These are phyloP conservation scores for Leptarthrus brevirostris DNA, from an alignment of 2,888 invertebrate species.

Conservation along the genomic window DNA sequence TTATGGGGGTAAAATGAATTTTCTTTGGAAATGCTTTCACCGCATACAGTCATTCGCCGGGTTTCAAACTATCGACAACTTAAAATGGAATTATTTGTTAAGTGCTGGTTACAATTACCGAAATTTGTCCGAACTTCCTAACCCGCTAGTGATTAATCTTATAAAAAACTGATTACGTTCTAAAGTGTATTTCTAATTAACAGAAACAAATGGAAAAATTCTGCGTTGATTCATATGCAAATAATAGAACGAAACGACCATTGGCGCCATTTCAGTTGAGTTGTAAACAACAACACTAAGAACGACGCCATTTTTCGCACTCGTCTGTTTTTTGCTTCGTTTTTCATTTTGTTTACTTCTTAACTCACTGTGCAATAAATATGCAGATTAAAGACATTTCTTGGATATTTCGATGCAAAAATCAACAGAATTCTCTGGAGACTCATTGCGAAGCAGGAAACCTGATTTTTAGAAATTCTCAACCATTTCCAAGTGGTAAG, in stretches of 20 bases:
- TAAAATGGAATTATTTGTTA: background rate
- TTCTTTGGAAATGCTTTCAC: conserved; percentile 13
- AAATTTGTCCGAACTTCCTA: background rate
- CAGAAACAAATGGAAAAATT: conserved; percentile 1
- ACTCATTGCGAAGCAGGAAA: conserved; percentile 17
- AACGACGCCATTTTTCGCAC: conserved; percentile 37
- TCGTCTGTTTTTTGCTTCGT: background rate
- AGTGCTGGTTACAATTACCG: background rate
- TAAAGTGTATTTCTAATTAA: too few relatives aligned
- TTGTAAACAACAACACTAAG: conserved; percentile 25
- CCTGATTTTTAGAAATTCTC: conserved; percentile 19
- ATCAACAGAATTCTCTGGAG: conserved; percentile 15
- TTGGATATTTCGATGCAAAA: conserved; percentile 43
- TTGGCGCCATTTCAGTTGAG: conserved; percentile 42
- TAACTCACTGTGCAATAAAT: conserved; percentile 39
- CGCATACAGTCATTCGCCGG: conserved; percentile 37
- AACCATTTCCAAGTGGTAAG: conserved; percentile 21
- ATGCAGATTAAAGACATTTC: conserved; percentile 40
- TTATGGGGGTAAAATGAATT: conserved; percentile 36
- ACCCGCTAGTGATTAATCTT: background rate
- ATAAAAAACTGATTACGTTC: too few relatives aligned
- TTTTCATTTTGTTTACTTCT: conserved; percentile 16
- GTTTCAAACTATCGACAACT: conserved; percentile 19
- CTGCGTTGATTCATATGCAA: background rate
- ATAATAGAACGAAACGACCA: conserved; percentile 13